These are phyloP conservation scores for Agonopterix arenella DNA, from an alignment of 2,888 invertebrate species.

Conservation along the genomic window DNA sequence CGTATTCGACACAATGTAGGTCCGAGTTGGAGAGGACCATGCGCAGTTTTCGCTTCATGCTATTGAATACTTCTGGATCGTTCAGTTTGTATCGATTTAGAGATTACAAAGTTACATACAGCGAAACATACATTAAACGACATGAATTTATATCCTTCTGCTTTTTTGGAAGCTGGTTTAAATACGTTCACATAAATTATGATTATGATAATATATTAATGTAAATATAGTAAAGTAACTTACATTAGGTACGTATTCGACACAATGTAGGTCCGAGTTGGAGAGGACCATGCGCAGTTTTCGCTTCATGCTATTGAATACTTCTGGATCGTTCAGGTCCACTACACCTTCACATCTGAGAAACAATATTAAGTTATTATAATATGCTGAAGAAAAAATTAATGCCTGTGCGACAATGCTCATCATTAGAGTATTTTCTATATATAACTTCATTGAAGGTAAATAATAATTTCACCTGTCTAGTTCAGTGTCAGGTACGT, in stretches of 20 bases:
- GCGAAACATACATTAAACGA: too few species aligned
- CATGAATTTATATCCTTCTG: too few species aligned
- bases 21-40: conserved; percentile 94
- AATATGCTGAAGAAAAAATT: too few species aligned
- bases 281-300: conserved; percentile 94
- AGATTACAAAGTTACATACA: too few species aligned
- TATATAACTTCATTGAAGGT: too few species aligned
- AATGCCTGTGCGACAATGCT: too few species aligned
- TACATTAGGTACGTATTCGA: conserved; percentile 78
- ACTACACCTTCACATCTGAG: conserved; percentile 54
- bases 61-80: conserved; percentile 66
- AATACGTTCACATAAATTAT: too few species aligned
- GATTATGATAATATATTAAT: too few species aligned
- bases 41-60: conserved; percentile 89
- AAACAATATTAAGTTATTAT: neutral
- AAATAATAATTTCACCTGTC: conserved; percentile 16
- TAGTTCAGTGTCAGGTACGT: conserved; percentile 37
- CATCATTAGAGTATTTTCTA: too few species aligned
- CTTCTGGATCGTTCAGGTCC: conserved; percentile 62
- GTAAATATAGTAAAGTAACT: conserved; percentile 20
- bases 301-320: conserved; percentile 80
- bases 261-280: conserved; percentile 87
- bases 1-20: conserved; percentile 81
- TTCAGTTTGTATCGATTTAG: too few species aligned
- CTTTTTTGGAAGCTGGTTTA: too few species aligned